A percentile compares a stretch with the other conserved stretches of the same genome.
Conservation (phyloP, 2,888 invertebrate genomes). For the Melieria crassipennis region DNA sequence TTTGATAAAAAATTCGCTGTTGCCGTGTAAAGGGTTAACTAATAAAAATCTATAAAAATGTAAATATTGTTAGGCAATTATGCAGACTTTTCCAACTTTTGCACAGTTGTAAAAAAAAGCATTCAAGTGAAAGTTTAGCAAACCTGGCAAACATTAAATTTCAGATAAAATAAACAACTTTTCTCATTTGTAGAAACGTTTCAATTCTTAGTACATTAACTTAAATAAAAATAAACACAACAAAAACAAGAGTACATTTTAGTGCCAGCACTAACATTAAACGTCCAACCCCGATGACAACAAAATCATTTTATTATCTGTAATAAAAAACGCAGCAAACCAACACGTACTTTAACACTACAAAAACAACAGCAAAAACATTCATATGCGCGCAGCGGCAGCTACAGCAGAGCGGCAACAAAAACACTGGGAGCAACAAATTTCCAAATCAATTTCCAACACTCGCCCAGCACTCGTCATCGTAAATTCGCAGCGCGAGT, state of each 20-base stretch:
- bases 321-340: background rate
- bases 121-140: too few species aligned
- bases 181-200: too few species aligned
- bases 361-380: background rate
- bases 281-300: background rate
- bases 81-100: too few species aligned
- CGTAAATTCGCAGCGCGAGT: background rate
- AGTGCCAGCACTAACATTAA: background rate
- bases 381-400: background rate
- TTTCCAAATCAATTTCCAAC: conserved; percentile 1
- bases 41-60: too few species aligned
- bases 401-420: background rate
- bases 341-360: too few species aligned
- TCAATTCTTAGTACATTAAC: background rate
- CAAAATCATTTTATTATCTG: conserved; percentile 9
- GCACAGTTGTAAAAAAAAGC: too few species aligned
- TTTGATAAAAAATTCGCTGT: too few species aligned
- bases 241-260: background rate
- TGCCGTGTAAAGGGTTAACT: too few species aligned
- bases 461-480: background rate
- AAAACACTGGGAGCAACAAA: too few species aligned
- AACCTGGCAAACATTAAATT: too few species aligned
- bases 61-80: too few species aligned
- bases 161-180: too few species aligned
- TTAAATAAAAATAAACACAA: background rate